Conservation (phyloP, 1,140 invertebrate species). For the Holotrichia oblita region DNA sequence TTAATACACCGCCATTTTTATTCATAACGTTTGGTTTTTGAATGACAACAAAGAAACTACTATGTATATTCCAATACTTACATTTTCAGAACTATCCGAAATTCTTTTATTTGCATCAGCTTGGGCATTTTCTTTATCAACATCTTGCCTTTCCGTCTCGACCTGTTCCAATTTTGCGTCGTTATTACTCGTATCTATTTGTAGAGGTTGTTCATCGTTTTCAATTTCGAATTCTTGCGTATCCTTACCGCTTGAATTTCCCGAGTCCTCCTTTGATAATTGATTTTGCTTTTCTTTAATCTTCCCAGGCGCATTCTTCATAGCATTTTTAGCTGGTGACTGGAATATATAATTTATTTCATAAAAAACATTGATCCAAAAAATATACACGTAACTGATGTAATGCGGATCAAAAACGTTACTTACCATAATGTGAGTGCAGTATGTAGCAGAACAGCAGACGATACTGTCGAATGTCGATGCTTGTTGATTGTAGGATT, state of each 20-base stretch:
- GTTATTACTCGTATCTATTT: constrained; percentile 40
- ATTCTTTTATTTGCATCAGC: constrained; percentile 20
- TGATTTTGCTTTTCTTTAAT: constrained; percentile 10
- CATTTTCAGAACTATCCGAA: neutral
- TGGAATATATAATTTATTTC: neutral
- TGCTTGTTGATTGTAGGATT: constrained; percentile 42
- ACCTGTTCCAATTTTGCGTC: neutral
- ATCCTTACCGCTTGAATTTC: constrained; percentile 11
- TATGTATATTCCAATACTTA: neutral
- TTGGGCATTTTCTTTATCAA: constrained; percentile 11
- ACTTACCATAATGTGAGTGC: constrained; percentile 39
- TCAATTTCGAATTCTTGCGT: constrained; percentile 35
- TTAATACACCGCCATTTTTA: neutral
- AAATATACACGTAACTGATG: neutral
- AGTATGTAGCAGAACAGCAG: constrained; percentile 3
- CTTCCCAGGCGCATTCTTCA: neutral
- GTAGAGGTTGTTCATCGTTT: constrained; percentile 39
- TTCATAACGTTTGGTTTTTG: neutral
- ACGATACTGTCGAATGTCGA: constrained; percentile 17
- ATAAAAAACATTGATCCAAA: neutral
- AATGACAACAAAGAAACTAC: neutral
- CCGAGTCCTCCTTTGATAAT: constrained; percentile 5
- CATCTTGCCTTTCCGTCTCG: neutral
- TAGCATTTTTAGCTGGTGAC: constrained; percentile 1
- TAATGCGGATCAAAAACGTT: neutral